Evolutionary conservation across 2,113 vertebrate genomes (phyloP).

Genomic region (Orycteropus afer): DNA sequence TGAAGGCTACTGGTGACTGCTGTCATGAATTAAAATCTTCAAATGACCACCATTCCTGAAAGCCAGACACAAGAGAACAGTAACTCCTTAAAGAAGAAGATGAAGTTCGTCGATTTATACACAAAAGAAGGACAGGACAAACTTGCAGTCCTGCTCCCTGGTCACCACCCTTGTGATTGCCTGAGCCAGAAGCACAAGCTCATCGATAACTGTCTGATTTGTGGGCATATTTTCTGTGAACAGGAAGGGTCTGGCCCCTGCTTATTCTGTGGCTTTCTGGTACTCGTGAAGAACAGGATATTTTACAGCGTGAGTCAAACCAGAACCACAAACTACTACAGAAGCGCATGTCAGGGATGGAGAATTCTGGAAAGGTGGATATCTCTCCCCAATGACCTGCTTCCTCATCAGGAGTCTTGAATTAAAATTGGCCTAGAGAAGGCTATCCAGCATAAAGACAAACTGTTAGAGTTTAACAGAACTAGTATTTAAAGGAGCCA

Average conservation of each 20-base stretch:
- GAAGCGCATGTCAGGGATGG: constrained; percentile 95
- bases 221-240: constrained; percentile 96
- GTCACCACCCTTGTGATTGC: constrained; percentile 94
- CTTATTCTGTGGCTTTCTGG: constrained; percentile 94
- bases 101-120: constrained; percentile 94
- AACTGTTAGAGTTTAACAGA: constrained; percentile 95
- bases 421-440: constrained; percentile 93
- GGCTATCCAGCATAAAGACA: constrained; percentile 97
- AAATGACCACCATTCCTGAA: too few species aligned
- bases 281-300: constrained; percentile 96
- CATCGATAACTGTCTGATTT: constrained; percentile 96
- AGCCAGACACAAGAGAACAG: constrained; percentile 92
- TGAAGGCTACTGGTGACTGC: too few species aligned
- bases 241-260: constrained; percentile 98
- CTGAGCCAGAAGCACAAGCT: constrained; percentile 97
- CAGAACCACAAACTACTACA: constrained; percentile 98
- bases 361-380: constrained; percentile 77
- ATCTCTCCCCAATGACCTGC: constrained; percentile 86
- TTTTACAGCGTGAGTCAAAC: constrained; percentile 96
- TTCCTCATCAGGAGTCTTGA: constrained; percentile 90
- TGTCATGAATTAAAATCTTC: too few species aligned
- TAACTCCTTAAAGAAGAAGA: constrained; percentile 91
- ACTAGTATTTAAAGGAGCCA: constrained; percentile 95
- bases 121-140: constrained; percentile 95
- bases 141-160: constrained; percentile 92